These are phyloP conservation scores for Lasioglossum oenotherae DNA, from an alignment of 2,888 invertebrate species.

Conservation along the genomic window DNA sequence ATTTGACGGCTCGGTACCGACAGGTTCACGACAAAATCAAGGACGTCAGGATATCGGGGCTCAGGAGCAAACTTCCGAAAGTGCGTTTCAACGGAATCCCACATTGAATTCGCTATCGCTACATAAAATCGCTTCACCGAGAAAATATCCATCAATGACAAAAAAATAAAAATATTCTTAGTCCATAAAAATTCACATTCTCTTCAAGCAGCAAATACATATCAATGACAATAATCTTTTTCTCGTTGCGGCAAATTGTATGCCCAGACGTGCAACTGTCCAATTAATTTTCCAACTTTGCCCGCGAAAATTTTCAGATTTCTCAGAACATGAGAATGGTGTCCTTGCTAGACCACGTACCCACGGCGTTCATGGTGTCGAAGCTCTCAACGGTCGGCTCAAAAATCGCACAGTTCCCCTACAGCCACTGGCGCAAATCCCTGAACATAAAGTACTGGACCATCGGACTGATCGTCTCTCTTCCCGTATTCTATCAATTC, in stretches of 20 bases:
- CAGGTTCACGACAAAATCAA: slow-evolving; percentile 62
- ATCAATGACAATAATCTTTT: not conserved
- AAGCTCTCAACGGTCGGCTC: slow-evolving; percentile 5
- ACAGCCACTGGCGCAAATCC: slow-evolving; percentile 35
- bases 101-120: too few species aligned
- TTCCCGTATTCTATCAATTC: slow-evolving; percentile 50
- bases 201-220: not conserved
- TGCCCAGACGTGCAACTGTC: too few species aligned
- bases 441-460: slow-evolving; percentile 37
- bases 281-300: not conserved
- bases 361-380: not conserved
- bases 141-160: not conserved
- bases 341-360: slow-evolving; percentile 27
- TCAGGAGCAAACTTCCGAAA: slow-evolving; percentile 57
- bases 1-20: slow-evolving; percentile 56
- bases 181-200: not conserved
- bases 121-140: not conserved
- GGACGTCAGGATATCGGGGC: slow-evolving; percentile 36
- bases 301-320: not conserved
- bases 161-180: not conserved
- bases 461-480: slow-evolving; percentile 39
- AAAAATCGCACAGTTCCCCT: slow-evolving; percentile 37
- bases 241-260: not conserved
- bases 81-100: slow-evolving; percentile 15
- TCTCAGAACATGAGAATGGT: slow-evolving; percentile 27